phyloP scores from a whole-genome alignment of 2,113 vertebrate species.

The Chloebia gouldiae region DNA sequence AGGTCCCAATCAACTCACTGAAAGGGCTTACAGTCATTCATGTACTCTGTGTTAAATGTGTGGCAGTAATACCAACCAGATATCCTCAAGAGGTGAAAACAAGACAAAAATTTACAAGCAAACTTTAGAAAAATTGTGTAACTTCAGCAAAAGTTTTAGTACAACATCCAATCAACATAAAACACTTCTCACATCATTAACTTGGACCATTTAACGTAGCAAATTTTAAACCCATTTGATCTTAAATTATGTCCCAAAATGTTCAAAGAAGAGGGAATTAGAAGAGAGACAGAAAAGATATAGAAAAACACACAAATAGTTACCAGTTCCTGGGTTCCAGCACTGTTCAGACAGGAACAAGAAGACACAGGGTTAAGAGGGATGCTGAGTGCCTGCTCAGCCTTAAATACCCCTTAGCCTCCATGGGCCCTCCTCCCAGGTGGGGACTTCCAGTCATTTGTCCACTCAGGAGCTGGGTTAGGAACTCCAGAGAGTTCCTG shows the following conservation, averaged over 20 bases:
- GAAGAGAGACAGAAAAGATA: neutral
- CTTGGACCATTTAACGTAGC: neutral
- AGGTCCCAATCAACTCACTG: neutral
- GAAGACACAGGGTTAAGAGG: rapidly evolving
- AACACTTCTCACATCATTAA: neutral
- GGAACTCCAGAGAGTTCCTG: neutral
- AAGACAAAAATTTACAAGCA: neutral
- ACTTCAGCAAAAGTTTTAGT: neutral
- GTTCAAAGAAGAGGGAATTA: neutral
- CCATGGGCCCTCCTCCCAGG: neutral
- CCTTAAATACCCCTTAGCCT: neutral
- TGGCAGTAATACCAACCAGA: neutral
- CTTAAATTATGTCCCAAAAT: neutral
- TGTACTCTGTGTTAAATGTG: neutral
- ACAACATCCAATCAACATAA: neutral
- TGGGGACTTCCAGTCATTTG: neutral
- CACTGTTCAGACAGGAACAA: rapidly evolving
- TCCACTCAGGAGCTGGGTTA: neutral
- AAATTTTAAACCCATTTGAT: neutral
- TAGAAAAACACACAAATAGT: neutral
- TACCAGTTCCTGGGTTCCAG: neutral
- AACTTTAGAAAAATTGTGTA: neutral
- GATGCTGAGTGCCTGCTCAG: rapidly evolving
- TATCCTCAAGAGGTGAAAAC: neutral
- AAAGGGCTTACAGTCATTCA: neutral